Evolutionary conservation across 2,113 vertebrate genomes (phyloP).

Genomic region (Cinclus mexicanus): DNA sequence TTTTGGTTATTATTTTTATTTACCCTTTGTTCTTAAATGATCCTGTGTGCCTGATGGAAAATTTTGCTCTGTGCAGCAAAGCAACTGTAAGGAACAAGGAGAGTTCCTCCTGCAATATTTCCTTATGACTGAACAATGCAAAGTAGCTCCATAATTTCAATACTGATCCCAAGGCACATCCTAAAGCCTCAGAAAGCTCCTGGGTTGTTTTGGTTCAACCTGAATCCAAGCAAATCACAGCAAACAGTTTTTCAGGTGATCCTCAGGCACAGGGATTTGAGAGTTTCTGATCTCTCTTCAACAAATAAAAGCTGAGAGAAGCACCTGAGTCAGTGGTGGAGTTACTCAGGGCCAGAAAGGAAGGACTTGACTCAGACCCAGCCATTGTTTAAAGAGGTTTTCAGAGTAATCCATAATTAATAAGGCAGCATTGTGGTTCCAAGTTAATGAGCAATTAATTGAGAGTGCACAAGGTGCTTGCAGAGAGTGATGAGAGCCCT

Average conservation of each 20-base stretch:
- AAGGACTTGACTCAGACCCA: neutral
- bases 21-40: slow-evolving; percentile 47
- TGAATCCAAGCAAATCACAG: neutral
- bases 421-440: neutral
- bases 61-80: neutral
- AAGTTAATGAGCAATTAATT: neutral
- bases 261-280: neutral
- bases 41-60: slow-evolving; percentile 5
- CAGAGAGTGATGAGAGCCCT: neutral
- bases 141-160: neutral
- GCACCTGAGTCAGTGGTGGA: neutral
- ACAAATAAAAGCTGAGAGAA: neutral
- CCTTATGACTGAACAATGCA: neutral
- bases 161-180: neutral
- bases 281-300: neutral
- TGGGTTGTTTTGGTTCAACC: neutral
- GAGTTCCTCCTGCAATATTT: neutral
- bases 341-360: neutral
- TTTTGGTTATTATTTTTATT: slow-evolving; percentile 53
- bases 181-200: neutral
- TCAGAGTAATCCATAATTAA: neutral
- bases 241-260: neutral
- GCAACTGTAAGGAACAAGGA: neutral
- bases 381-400: neutral
- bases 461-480: neutral